These are phyloP conservation scores for Morpho helenor DNA, from an alignment of 2,888 invertebrate species.

Conservation along the genomic window DNA sequence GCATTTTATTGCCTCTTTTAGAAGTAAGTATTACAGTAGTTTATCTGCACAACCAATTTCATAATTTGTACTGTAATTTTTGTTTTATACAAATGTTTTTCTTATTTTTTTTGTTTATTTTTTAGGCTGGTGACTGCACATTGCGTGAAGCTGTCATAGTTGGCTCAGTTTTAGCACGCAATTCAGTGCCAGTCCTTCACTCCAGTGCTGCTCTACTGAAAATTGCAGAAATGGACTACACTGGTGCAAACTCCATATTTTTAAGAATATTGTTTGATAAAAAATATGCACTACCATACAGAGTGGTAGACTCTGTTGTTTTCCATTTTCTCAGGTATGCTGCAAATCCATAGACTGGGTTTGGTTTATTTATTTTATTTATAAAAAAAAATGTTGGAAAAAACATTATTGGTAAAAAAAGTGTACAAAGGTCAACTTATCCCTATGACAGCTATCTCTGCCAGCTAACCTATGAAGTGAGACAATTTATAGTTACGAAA, in stretches of 20 bases:
- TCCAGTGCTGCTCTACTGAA: slow-evolving; percentile 96
- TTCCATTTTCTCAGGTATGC: slow-evolving; percentile 93
- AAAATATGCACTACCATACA: slow-evolving; percentile 97
- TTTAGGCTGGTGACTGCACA: slow-evolving; percentile 91
- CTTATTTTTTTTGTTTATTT: background rate
- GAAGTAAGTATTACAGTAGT: slow-evolving; percentile 61
- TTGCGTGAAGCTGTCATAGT: slow-evolving; percentile 97
- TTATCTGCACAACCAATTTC: too few relatives aligned
- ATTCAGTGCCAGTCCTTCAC: slow-evolving; percentile 96
- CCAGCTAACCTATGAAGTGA: too few relatives aligned
- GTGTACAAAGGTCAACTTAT: too few relatives aligned
- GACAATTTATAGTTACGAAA: too few relatives aligned
- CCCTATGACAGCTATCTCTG: too few relatives aligned
- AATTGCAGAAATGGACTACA: slow-evolving; percentile 98
- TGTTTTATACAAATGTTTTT: too few relatives aligned
- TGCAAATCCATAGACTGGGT: background rate
- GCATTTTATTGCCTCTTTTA: slow-evolving; percentile 84
- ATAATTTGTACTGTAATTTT: too few relatives aligned
- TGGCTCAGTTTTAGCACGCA: slow-evolving; percentile 93
- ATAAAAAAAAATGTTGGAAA: too few relatives aligned
- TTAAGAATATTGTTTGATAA: slow-evolving; percentile 96
- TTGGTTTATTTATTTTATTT: too few relatives aligned
- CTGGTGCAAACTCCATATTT: slow-evolving; percentile 97
- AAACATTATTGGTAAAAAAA: too few relatives aligned
- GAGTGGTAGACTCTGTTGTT: slow-evolving; percentile 96